phyloP scores from a whole-genome alignment of 2,888 invertebrate genomes.

The Ischnus inquisitorius region DNA sequence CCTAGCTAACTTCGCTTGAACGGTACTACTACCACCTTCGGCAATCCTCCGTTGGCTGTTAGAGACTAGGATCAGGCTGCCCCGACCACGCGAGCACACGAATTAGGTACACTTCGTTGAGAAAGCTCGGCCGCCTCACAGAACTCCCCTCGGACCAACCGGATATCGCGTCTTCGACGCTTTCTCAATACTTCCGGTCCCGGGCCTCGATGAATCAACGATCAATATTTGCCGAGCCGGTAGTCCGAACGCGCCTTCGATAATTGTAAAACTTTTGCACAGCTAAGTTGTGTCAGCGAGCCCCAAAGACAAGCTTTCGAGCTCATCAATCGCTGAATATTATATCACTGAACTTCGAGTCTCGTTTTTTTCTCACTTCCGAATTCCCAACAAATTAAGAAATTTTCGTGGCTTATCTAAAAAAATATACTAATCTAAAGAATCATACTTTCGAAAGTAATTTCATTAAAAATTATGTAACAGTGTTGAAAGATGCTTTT shows the following conservation, averaged over 20 bases:
- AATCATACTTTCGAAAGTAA: neutral
- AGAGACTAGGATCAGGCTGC: neutral
- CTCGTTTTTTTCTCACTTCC: neutral
- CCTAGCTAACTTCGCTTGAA: constrained; percentile 22
- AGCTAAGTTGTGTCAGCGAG: neutral
- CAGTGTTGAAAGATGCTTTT: neutral
- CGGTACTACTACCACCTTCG: constrained; percentile 6
- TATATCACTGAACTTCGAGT: neutral
- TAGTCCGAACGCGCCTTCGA: constrained; percentile 4
- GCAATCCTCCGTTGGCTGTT: constrained; percentile 6
- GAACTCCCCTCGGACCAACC: neutral
- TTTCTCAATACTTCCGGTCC: constrained; percentile 17
- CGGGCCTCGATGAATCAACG: constrained; percentile 6
- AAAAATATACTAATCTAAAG: neutral
- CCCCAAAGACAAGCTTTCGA: neutral
- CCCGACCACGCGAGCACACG: constrained; percentile 3
- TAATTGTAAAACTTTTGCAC: constrained; percentile 41
- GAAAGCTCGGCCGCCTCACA: constrained; percentile 16
- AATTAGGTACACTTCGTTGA: constrained; percentile 32
- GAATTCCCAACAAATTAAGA: no score
- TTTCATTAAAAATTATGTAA: neutral
- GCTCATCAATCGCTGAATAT: neutral
- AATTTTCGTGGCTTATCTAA: neutral
- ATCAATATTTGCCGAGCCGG: constrained; percentile 32
- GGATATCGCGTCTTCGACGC: constrained; percentile 6